Conservation (phyloP, 2,888 invertebrate genomes). For the Drosophila anomalata region DNA sequence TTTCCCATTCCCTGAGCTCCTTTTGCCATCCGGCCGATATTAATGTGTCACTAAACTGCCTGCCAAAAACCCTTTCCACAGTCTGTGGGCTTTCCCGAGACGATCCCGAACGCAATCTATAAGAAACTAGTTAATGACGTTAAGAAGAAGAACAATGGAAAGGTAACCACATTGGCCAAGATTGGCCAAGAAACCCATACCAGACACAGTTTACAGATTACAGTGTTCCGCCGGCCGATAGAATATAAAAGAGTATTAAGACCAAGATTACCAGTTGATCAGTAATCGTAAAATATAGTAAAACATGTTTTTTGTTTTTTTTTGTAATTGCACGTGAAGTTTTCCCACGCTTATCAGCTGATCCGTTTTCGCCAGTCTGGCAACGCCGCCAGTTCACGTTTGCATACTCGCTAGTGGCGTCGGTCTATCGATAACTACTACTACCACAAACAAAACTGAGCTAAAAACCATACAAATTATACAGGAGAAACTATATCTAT, state of each 20-base stretch:
- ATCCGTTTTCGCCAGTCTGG: constrained; percentile 7
- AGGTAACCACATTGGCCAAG: background rate
- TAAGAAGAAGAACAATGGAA: background rate
- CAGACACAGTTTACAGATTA: too few species aligned
- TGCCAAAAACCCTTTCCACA: background rate
- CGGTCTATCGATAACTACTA: constrained; percentile 30
- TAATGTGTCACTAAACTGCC: background rate
- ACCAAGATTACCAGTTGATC: background rate
- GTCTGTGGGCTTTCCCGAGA: background rate
- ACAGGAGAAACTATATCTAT: background rate
- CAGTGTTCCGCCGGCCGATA: too few species aligned
- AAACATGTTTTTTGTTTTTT: background rate
- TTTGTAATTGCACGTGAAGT: constrained; percentile 4
- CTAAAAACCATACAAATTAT: background rate
- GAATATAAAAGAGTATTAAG: background rate
- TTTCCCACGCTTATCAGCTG: constrained; percentile 15
- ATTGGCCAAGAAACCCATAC: too few species aligned
- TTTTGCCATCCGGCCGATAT: background rate
- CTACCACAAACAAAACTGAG: background rate
- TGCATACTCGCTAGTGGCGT: constrained; percentile 1
- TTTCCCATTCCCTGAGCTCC: background rate
- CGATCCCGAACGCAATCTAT: constrained; percentile 3
- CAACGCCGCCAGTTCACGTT: constrained; percentile 15
- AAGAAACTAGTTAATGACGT: background rate
- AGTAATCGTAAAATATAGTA: background rate